Percentiles rank a stretch among this genome's conserved stretches.
These are phyloP conservation scores for Serinus canaria DNA, from an alignment of 2,113 vertebrate genomes.

Conservation along the genomic window DNA sequence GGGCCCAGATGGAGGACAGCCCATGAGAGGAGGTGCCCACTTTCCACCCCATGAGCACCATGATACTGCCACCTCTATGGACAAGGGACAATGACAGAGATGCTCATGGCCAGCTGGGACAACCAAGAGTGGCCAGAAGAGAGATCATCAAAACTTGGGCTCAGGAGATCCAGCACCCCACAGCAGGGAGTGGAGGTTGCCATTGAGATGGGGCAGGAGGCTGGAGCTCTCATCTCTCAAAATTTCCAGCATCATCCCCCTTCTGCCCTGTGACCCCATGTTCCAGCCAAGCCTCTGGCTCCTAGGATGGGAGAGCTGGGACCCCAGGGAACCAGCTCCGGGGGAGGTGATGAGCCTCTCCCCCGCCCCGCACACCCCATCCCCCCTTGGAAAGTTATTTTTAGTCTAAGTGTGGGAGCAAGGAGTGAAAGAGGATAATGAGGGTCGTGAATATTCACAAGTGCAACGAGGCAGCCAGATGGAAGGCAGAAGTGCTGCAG, in stretches of 20 bases:
- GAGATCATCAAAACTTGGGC: not conserved
- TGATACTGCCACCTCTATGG: not conserved
- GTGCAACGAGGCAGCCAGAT: constrained; percentile 50
- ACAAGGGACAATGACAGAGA: not conserved
- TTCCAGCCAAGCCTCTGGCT: not conserved
- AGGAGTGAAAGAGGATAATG: constrained; percentile 56
- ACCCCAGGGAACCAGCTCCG: not conserved
- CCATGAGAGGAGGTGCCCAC: not conserved
- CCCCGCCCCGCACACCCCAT: not conserved
- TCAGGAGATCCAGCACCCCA: not conserved
- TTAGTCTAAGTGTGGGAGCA: constrained; percentile 60
- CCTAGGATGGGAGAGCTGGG: not conserved
- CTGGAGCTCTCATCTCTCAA: not conserved
- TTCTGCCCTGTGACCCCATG: not conserved
- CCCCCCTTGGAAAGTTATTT: constrained; percentile 54
- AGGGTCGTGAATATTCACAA: constrained; percentile 68
- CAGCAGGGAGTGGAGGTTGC: not conserved
- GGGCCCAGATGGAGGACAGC: not conserved
- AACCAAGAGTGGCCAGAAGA: not conserved
- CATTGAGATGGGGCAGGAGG: not conserved
- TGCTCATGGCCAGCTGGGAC: not conserved
- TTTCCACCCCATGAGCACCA: not conserved
- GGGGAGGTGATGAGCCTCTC: not conserved
- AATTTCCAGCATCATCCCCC: not conserved
- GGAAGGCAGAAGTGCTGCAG: constrained; percentile 72